phyloP scores from a whole-genome alignment of 2,113 vertebrate genomes.

The Antigone vipio region DNA sequence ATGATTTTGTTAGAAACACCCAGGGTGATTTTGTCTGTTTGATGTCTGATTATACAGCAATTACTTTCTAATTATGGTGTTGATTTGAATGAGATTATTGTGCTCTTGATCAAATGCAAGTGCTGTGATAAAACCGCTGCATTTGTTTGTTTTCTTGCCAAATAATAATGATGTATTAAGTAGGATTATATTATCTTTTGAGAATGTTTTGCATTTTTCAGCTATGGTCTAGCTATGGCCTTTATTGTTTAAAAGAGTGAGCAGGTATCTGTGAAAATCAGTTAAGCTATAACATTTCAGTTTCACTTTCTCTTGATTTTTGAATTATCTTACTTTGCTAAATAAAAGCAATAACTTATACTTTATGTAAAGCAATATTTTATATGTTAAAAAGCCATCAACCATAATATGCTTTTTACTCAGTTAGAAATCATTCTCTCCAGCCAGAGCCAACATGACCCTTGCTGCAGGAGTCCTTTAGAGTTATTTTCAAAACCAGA shows the following conservation, averaged over 20 bases:
- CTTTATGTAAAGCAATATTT: neutral
- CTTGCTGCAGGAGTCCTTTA: neutral
- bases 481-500: neutral
- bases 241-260: neutral
- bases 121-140: slow-evolving; percentile 12
- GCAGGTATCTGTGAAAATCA: neutral
- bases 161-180: neutral
- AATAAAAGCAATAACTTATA: neutral
- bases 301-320: neutral
- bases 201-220: slow-evolving; percentile 5
- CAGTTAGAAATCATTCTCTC: neutral
- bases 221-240: neutral
- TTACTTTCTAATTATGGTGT: slow-evolving; percentile 40
- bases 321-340: neutral
- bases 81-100: slow-evolving; percentile 48
- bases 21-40: slow-evolving; percentile 45
- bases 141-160: slow-evolving; percentile 54
- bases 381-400: neutral
- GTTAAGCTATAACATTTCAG: neutral
- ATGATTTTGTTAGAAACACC: slow-evolving; percentile 19
- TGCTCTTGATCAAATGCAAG: slow-evolving; percentile 33
- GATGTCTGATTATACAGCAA: slow-evolving; percentile 45
- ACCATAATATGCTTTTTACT: neutral
- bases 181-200: slow-evolving; percentile 23
- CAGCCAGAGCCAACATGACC: neutral